Evolutionary conservation across 2,888 invertebrate genomes (phyloP).

Genomic region (Anodontia alba): DNA sequence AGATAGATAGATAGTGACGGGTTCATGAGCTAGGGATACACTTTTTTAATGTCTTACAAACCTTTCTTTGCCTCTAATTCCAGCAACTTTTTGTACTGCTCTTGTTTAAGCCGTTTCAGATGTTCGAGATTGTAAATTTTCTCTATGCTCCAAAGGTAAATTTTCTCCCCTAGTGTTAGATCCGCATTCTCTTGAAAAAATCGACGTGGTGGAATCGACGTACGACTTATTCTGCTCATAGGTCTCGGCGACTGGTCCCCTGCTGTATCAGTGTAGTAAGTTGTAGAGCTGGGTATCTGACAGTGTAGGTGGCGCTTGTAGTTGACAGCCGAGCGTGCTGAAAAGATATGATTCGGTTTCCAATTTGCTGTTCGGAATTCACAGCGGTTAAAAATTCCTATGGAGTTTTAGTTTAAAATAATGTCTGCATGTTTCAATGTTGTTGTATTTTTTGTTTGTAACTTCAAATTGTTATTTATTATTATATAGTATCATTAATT

Average conservation of each 20-base stretch:
- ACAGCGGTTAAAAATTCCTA: too few species aligned
- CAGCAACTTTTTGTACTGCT: constrained; percentile 73
- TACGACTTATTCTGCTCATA: constrained; percentile 46
- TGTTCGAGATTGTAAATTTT: constrained; percentile 73
- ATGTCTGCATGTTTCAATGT: too few species aligned
- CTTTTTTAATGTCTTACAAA: constrained; percentile 28
- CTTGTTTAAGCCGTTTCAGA: constrained; percentile 72
- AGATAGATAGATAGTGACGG: too few species aligned
- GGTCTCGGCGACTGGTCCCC: constrained; percentile 1
- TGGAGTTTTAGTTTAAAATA: too few species aligned
- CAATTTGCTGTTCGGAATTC: too few species aligned
- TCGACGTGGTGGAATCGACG: constrained; percentile 54
- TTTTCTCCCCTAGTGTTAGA: constrained; percentile 68
- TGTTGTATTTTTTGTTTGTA: too few species aligned
- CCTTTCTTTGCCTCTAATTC: constrained; percentile 71
- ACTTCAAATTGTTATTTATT: too few species aligned
- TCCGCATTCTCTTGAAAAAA: constrained; percentile 58
- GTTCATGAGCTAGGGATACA: too few species aligned
- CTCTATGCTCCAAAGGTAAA: constrained; percentile 75
- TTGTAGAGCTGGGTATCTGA: constrained; percentile 31
- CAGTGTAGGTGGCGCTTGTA: constrained; percentile 70
- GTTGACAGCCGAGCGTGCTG: constrained; percentile 72
- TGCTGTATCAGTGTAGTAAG: constrained; percentile 42
- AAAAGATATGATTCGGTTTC: background rate
- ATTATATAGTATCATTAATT: too few species aligned